These are phyloP conservation scores for Caenorhabditis elegans DNA, from an alignment of 1,140 invertebrate species.

Conservation along the genomic window WBcel235 BX284605.5:12493001-12493500, in stretches of 20 bases:
- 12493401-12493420: constrained; percentile 76
- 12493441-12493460: constrained; percentile 82
- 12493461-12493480: constrained; percentile 86
- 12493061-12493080: neutral
- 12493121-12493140: no score
- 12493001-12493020: neutral
- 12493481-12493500: constrained; percentile 69
- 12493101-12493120: neutral
- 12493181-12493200: neutral
- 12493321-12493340: no score
- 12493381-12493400: constrained; percentile 63
- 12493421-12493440: constrained; percentile 85
- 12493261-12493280: neutral
- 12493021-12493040: neutral
- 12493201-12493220: neutral
- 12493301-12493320: no score
- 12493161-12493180: neutral
- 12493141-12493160: no score
- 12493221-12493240: neutral
- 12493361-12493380: constrained; percentile 41
- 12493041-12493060: neutral
- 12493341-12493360: neutral
- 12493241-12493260: neutral
- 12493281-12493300: neutral
- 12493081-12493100: constrained; percentile 1